Conservation (phyloP, 37 sponge, comb jelly and placozoan genomes). For the Petrosia ficiformis region DNA sequence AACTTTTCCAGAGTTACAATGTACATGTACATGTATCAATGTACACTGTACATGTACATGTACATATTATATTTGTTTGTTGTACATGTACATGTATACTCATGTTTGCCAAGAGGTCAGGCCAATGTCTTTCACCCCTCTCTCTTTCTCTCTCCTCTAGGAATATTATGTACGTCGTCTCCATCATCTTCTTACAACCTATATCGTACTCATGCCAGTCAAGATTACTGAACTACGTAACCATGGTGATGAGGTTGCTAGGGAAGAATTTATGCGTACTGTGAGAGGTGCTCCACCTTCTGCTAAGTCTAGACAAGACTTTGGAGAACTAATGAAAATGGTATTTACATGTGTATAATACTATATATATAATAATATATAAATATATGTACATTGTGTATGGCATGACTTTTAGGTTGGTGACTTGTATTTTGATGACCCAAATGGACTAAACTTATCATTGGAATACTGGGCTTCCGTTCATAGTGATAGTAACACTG, state of each 20-base stretch:
- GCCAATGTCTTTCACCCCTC: no score
- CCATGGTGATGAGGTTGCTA: constrained; percentile 57
- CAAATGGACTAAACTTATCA: constrained; percentile 34
- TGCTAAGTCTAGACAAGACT: constrained; percentile 8
- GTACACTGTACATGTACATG: no score
- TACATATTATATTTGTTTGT: no score
- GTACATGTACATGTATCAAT: no score
- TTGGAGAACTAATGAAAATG: constrained; percentile 76
- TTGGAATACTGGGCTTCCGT: constrained; percentile 67
- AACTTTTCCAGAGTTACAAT: no score
- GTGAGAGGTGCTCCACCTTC: constrained; percentile 8
- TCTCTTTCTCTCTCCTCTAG: no score
- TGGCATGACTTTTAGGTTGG: constrained; percentile 49
- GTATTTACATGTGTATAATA: constrained; percentile 8
- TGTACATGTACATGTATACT: background rate
- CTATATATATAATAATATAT: background rate
- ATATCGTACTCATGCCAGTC: constrained; percentile 66
- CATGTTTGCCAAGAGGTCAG: no score
- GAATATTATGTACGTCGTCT: constrained; percentile 59
- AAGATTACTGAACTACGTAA: constrained; percentile 71
- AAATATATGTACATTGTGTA: no score
- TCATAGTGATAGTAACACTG: background rate
- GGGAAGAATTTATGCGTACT: constrained; percentile 4
- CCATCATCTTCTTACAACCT: constrained; percentile 67
- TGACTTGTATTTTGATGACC: constrained; percentile 66